Conservation (phyloP, 2,888 invertebrate genomes). For the Thelaira solivaga region DNA sequence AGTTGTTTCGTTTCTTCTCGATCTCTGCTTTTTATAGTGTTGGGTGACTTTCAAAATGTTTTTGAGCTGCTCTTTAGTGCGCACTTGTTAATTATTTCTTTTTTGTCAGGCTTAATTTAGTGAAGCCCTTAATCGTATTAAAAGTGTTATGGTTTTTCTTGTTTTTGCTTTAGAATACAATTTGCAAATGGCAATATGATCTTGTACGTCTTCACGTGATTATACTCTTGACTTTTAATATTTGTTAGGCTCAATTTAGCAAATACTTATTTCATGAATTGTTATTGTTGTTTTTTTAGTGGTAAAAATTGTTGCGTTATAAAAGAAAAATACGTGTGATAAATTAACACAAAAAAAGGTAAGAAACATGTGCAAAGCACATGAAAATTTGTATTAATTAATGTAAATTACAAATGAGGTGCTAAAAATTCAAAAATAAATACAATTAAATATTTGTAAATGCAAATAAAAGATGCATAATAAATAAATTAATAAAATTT, state of each 20-base stretch:
- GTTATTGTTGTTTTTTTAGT: background rate
- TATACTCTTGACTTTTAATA: background rate
- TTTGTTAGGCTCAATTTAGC: slow-evolving; percentile 21
- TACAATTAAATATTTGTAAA: too few relatives aligned
- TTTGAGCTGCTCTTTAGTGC: background rate
- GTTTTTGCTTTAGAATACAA: background rate
- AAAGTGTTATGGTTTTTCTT: background rate
- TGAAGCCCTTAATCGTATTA: slow-evolving; percentile 4
- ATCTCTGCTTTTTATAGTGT: too few relatives aligned
- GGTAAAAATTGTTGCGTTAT: background rate
- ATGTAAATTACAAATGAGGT: background rate
- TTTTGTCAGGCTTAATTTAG: background rate
- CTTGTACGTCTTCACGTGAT: background rate
- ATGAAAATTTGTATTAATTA: too few relatives aligned
- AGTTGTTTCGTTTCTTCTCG: too few relatives aligned
- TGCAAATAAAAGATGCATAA: too few relatives aligned
- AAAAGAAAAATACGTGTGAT: background rate
- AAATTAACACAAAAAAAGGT: too few relatives aligned
- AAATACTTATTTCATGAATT: background rate
- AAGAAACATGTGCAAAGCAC: background rate
- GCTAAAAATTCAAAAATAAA: background rate
- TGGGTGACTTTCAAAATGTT: background rate
- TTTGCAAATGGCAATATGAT: background rate
- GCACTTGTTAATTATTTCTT: too few relatives aligned
- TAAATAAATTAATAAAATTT: too few relatives aligned